Evolutionary conservation across 1,140 invertebrate genomes (phyloP), one percentile per base, ranked within the genome.

Genomic region (Drosophila kohkoa): DNA sequence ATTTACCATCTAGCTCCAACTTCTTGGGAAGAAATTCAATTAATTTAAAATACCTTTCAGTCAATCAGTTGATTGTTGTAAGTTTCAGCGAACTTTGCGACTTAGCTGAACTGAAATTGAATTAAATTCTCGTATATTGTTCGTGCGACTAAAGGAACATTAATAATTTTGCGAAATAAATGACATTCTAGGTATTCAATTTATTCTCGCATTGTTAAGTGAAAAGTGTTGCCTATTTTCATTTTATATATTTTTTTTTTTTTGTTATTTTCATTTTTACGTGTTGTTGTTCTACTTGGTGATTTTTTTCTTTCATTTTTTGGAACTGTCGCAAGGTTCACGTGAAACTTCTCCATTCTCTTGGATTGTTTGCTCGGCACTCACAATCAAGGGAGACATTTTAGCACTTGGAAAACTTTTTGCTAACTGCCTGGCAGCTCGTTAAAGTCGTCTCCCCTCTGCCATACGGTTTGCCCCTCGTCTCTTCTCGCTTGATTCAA

Each of bases 361-460:
- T 68, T 52, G 28, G 16, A 52, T 64, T 64, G 60, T 41, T 64
- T 45, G 32, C 32, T 68, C 55, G 32, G 16, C 48, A 45, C 43
- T 55, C 32, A 49, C 62, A 74, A 66, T 82, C 60, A 82, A 16
- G 45, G 76, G 76, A 48, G 11, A 43, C 48, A 59, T 70, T 80
- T 74, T 35, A 77, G 65, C 55, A 59, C 30, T 73, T 46, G 4
- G 41, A 54, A 77, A 85, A 85, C 51, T 85, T 83, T 85, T 77
- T 38, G 25, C 67, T 78, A 81, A 75, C 83, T 81, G 52, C 46
- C 74, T 64, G 75, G 35, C 69, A 76, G 79, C 71, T 71, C 79
- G 82, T 85, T 86, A 81, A 85, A 68, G 63, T 65, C 25, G 51
- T 49, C 63, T 62, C 48, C 52, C 60, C 70, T 54, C 41, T 6